Base-by-base conservation (phyloP, 1,140 invertebrate genomes). In the Mycetomoellerius zeteki region DNA sequence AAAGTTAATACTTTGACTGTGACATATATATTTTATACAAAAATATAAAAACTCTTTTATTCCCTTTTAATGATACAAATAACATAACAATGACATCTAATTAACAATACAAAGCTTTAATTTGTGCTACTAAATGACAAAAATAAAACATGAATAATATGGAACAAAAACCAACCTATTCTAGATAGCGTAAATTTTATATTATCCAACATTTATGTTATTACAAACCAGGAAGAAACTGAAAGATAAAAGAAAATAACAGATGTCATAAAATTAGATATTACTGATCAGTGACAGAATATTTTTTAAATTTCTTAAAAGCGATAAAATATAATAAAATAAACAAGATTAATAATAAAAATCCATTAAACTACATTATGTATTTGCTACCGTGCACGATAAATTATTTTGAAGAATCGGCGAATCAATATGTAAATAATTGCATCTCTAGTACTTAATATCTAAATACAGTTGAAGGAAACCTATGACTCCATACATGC, bases 151-250 rank as follows among this genome's bases (percentile, higher is more conserved):
- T 60, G 88, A 69, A 71, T 65, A 80, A 86, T 71, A 86, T 90
- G 52, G 50, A 86, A 86, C 87, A 69, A 30, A 91, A 93, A 94
- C 92, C 86, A 89, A 93, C 92, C 92, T 92, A 93, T 90, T 89
- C 86, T 84, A 82, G 86, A 84, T 85, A 86, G 88, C 87, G 72
- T 87, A 92, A 91, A 88, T 86, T 86, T 88, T 85, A 91, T 86
- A 88, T 71, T 86, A 93, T 84, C 92, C 92, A 91, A 92, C 75
- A 85, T 88, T 56, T 91, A 92, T 87, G 65, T 86, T 92, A 89
- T 21, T 73, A 89, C 89, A 89, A 93, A 92, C 71, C 88, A 91
- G 87, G 89, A 91, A 88, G 86, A 90, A 93, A 93, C 92, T 93
- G 92, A 92, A 93, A 94, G 65, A 76, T 86, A 92, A 88, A 87